phyloP scores from a whole-genome alignment of 2,797 vertebrate genomes.

The Coreius guichenoti region DNA sequence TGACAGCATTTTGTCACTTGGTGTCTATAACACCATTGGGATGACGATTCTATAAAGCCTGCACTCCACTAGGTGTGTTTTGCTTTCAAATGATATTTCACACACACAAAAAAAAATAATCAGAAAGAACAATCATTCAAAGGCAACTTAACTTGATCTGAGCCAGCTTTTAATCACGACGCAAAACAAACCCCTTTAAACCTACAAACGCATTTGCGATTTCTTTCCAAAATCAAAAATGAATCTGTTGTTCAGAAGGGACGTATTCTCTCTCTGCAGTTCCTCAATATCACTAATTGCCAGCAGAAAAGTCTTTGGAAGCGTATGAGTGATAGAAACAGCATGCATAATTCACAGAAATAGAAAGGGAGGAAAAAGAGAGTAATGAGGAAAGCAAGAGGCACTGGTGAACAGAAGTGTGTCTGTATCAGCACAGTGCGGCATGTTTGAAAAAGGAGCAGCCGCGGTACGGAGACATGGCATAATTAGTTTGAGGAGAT shows the following conservation, averaged over 20 bases:
- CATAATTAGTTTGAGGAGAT: conserved; percentile 63
- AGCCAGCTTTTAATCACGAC: not conserved
- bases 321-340: conserved; percentile 60
- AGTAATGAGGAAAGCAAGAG: conserved; percentile 50
- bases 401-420: conserved; percentile 51
- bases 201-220: conserved; percentile 32
- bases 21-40: conserved; percentile 10
- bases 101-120: not conserved
- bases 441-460: conserved; percentile 46
- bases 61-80: not conserved
- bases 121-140: conserved; percentile 9
- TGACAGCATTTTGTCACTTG: conserved; percentile 45
- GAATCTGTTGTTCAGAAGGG: conserved; percentile 41
- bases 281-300: conserved; percentile 61
- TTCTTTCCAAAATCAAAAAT: conserved; percentile 44
- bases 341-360: conserved; percentile 64
- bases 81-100: conserved; percentile 4
- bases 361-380: conserved; percentile 51
- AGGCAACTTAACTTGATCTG: not conserved
- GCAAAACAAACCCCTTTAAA: conserved; percentile 37
- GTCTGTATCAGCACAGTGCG: conserved; percentile 43
- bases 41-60: not conserved
- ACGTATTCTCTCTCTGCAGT: conserved; percentile 38
- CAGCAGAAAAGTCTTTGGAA: conserved; percentile 52
- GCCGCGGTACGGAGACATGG: conserved; percentile 36